Evolutionary conservation across 2,888 invertebrate genomes (phyloP), one percentile per base, ranked within the genome.

Genomic region (Trisateles emortualis): DNA sequence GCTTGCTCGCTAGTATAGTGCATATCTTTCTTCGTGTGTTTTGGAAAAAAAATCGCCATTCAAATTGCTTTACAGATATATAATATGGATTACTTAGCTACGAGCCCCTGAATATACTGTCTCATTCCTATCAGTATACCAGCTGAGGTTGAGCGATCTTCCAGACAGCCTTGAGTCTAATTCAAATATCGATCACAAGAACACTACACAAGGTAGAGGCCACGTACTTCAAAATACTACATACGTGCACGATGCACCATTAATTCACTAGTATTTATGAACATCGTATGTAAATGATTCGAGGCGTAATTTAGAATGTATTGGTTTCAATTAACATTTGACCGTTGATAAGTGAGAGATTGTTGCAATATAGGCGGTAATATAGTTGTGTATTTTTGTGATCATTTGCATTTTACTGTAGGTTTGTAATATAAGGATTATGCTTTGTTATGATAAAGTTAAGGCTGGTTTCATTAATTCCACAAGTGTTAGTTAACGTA

Each of bases 131-230:
- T n/a, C n/a, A n/a, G n/a, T n/a, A n/a, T 63, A 49, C 10, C 29
- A 29, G 52, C 44, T 38, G 42, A 59, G 68, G 68, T 52, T 52
- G 46, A 52, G 54, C 19, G 47, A 63, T 51, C 43, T 43, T 38
- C 9, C 22, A 57, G 47, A 60, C 52, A 65, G 33, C 69, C 66
- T 68, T 55, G 65, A 48, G 39, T 64, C 48, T 47, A 46, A 22
- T 38, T 30, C 36, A 8, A 35, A 36, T 13, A 22, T 47, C 14
- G 39, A 6, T 1, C 13, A 33, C 24, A 5, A 16, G 35, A 52
- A n/a, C 14, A 35, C 29, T 49, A 54, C 48, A 24, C 8, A 26
- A 30, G 19, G 0, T 24, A 47, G 51, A 66, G 17, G 53, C 47
- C 8, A 5, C 41, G 19, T 13, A 8, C 17, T 38, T 9, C n/a